A percentile compares a stretch with the other conserved stretches of the same genome.
Evolutionary conservation across 2,113 vertebrate species (phyloP).

Genomic region (Osmerus mordax): DNA sequence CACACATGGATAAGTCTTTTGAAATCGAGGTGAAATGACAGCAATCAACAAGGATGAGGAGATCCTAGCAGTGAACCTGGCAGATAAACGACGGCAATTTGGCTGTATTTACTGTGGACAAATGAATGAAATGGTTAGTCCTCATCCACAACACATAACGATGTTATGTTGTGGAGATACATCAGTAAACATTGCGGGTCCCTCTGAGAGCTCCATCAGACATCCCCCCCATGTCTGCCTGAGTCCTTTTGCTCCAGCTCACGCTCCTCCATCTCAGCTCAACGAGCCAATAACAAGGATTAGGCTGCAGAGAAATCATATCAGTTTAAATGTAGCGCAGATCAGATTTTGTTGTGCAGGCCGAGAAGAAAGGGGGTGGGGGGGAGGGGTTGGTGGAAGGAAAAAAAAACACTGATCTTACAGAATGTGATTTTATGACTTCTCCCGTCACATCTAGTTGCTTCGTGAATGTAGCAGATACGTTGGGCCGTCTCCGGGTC

Average conservation of each 20-base stretch:
- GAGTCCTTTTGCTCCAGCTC: slow-evolving; percentile 4
- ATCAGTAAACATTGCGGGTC: slow-evolving; percentile 20
- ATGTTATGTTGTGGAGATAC: slow-evolving; percentile 13
- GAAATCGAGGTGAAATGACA: no score
- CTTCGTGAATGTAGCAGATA: slow-evolving; percentile 68
- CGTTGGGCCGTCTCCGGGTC: neutral
- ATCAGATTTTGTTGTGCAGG: slow-evolving; percentile 62
- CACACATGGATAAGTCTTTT: no score
- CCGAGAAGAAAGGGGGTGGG: slow-evolving; percentile 41
- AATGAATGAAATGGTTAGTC: slow-evolving; percentile 22
- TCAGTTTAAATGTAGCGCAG: slow-evolving; percentile 58
- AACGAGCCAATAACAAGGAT: slow-evolving; percentile 38
- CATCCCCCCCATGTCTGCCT: slow-evolving; percentile 34
- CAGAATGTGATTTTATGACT: slow-evolving; percentile 71
- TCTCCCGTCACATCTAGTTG: slow-evolving; percentile 68
- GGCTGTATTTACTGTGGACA: slow-evolving; percentile 32
- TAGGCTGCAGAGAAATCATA: slow-evolving; percentile 56
- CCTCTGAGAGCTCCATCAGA: slow-evolving; percentile 15
- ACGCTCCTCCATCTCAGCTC: slow-evolving; percentile 49
- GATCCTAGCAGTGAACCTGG: no score
- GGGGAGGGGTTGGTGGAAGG: slow-evolving; percentile 4
- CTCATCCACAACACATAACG: no score
- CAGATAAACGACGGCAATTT: no score
- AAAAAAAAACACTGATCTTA: slow-evolving; percentile 49
- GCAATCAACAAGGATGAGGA: no score